Conservation (phyloP, 92 coral and sea anemone species). For the Porites rus region DNA sequence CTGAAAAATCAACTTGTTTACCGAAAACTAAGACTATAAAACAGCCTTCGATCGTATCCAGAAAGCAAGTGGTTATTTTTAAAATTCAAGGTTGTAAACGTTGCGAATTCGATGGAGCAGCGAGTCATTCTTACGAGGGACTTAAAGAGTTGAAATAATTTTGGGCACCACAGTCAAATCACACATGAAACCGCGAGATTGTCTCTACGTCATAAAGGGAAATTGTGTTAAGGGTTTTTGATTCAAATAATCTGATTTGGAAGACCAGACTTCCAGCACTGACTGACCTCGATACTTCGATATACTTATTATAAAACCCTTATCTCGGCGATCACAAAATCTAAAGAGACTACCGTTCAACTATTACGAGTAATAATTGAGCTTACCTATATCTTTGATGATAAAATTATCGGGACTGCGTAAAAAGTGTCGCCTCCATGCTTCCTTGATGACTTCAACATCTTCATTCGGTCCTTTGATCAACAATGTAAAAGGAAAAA, state of each 20-base stretch:
- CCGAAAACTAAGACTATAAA: conserved; percentile 3
- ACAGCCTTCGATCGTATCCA: background rate
- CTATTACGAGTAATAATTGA: background rate
- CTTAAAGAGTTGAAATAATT: background rate
- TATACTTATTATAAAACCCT: background rate
- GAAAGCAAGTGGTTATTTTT: conserved; percentile 3
- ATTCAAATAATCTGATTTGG: background rate
- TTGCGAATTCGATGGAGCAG: background rate
- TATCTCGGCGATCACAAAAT: conserved; percentile 14
- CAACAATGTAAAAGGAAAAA: conserved; percentile 87
- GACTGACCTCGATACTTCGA: background rate
- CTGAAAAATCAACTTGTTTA: background rate
- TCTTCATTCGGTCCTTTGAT: conserved; percentile 96
- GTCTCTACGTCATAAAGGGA: background rate
- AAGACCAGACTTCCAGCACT: background rate
- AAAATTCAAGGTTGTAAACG: background rate
- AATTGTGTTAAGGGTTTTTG: background rate
- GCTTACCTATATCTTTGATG: conserved; percentile 94
- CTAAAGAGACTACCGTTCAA: background rate
- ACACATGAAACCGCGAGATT: background rate
- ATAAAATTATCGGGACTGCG: conserved; percentile 81
- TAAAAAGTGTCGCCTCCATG: conserved; percentile 93
- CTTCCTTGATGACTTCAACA: conserved; percentile 82
- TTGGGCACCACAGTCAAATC: background rate
- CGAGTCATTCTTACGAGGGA: background rate